Percentiles rank a stretch among this genome's conserved stretches.
Evolutionary conservation across 2,113 vertebrate genomes (phyloP).

Genomic region (Malurus alboscapulatus): DNA sequence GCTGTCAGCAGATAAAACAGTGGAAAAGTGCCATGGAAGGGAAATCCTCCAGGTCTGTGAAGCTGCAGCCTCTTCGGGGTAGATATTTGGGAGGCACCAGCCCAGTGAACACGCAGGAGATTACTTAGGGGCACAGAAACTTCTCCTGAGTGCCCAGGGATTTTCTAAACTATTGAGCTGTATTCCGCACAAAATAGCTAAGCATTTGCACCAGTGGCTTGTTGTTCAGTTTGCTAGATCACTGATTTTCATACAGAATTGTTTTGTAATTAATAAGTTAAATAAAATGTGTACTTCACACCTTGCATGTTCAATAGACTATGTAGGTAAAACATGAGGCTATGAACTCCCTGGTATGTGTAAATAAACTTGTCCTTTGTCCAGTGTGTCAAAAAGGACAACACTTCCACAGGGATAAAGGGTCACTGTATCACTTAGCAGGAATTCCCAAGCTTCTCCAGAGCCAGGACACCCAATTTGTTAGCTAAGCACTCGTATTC

Average conservation of each 20-base stretch:
- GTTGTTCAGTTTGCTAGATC: not conserved
- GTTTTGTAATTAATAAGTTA: not conserved
- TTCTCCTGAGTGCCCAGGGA: not conserved
- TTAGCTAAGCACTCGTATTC: not conserved
- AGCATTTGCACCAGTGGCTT: not conserved
- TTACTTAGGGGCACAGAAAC: not conserved
- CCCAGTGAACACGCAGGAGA: not conserved
- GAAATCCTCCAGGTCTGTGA: not conserved
- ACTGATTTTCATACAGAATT: not conserved
- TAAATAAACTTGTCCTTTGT: not conserved
- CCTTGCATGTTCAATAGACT: not conserved
- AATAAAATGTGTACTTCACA: not conserved
- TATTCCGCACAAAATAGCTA: not conserved
- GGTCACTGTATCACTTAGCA: not conserved
- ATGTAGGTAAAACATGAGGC: not conserved
- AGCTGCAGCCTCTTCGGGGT: not conserved
- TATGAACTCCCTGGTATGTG: not conserved
- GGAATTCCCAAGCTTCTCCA: conserved; percentile 11
- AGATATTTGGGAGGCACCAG: not conserved
- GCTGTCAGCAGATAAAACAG: not conserved
- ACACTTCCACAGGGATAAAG: not conserved
- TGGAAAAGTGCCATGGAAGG: not conserved
- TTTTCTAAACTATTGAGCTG: not conserved
- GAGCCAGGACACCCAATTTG: not conserved
- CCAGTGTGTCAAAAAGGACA: not conserved